A percentile compares a stretch with the other conserved stretches of the same genome.
Evolutionary conservation across 1,140 invertebrate genomes (phyloP).

Genomic region (Alviniconcha marisindica): DNA sequence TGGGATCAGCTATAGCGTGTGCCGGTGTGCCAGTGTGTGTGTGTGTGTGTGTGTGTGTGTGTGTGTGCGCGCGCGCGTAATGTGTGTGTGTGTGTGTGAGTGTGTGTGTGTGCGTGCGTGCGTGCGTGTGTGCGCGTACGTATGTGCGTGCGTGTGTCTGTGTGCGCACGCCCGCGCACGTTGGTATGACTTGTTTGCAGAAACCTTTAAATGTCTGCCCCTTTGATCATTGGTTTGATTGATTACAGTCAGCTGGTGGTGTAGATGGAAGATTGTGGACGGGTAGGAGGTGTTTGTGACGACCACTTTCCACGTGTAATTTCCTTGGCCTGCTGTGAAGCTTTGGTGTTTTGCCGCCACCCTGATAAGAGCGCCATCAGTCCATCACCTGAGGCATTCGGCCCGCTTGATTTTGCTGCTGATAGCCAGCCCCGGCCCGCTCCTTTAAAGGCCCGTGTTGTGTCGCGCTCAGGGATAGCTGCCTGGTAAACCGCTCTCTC

Average conservation of each 20-base stretch:
- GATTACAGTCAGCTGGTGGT: too few relatives aligned
- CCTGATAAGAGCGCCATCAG: not conserved
- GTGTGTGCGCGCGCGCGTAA: not conserved
- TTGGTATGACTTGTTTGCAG: too few relatives aligned
- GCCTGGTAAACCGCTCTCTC: not conserved
- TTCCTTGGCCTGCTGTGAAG: too few relatives aligned
- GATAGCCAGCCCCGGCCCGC: not conserved
- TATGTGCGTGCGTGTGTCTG: not conserved
- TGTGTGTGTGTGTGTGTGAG: not conserved
- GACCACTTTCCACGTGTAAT: constrained; percentile 1
- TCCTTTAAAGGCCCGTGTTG: constrained; percentile 20
- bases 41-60: not conserved
- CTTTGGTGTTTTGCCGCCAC: not conserved
- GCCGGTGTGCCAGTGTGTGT: not conserved
- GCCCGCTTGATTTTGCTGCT: not conserved
- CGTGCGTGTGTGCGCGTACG: not conserved
- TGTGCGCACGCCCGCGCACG: not conserved
- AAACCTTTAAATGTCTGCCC: not conserved
- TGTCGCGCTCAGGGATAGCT: constrained; percentile 1
- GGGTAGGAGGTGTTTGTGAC: constrained; percentile 18
- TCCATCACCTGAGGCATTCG: constrained; percentile 9
- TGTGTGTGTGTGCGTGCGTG: constrained; percentile 2
- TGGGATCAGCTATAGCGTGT: not conserved
- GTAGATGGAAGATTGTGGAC: not conserved
- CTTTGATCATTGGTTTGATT: too few relatives aligned